These are phyloP conservation scores for Pyrrhosoma nymphula DNA, from an alignment of 2,888 invertebrate genomes.

Conservation along the genomic window DNA sequence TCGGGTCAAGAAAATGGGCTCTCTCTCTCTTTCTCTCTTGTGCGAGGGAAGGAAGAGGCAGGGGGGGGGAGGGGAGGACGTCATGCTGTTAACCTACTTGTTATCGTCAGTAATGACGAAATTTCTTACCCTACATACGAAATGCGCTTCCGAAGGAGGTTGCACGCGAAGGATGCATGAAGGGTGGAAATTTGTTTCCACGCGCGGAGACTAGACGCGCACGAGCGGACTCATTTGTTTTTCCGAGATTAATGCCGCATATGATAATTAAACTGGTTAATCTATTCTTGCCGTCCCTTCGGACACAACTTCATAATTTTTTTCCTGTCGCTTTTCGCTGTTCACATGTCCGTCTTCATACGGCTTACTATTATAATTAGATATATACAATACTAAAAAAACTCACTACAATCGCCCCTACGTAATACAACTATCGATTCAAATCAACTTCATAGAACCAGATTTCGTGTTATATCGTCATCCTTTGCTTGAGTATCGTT, in stretches of 20 bases:
- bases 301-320: neutral
- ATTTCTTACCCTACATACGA: slow-evolving; percentile 8
- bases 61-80: neutral
- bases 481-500: too few relatives aligned
- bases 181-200: neutral
- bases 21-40: neutral
- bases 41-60: too few relatives aligned
- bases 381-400: too few relatives aligned
- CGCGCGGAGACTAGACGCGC: neutral
- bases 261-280: neutral
- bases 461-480: too few relatives aligned
- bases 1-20: slow-evolving; percentile 39
- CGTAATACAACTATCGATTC: too few relatives aligned
- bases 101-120: neutral
- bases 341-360: neutral
- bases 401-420: too few relatives aligned
- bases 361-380: too few relatives aligned
- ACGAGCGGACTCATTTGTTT: neutral
- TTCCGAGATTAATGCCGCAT: neutral
- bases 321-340: neutral
- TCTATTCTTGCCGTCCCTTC: neutral
- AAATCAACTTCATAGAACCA: too few relatives aligned
- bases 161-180: neutral
- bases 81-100: slow-evolving; percentile 32
- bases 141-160: neutral